phyloP scores from a whole-genome alignment of 2,113 vertebrate species.

The Pimephales promelas region DNA sequence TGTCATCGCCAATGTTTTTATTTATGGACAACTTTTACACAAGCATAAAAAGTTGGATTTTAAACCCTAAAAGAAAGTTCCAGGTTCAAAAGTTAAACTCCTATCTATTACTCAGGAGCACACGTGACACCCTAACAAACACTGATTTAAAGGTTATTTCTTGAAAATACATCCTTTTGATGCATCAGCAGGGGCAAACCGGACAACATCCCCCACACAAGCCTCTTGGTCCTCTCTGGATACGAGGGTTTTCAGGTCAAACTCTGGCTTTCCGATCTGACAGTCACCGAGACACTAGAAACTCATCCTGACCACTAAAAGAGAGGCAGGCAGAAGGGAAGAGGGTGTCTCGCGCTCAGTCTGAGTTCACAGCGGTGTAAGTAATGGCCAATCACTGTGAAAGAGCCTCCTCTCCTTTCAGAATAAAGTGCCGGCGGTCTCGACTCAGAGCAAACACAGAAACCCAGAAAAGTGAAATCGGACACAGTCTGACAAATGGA shows the following conservation, averaged over 20 bases:
- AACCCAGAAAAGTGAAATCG: conserved; percentile 22
- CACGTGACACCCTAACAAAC: too few species aligned
- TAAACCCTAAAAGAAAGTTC: background rate
- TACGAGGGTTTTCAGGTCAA: background rate
- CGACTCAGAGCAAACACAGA: conserved; percentile 15
- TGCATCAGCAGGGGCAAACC: background rate
- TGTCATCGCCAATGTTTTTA: too few species aligned
- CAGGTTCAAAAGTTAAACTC: background rate
- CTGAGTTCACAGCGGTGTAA: conserved; percentile 1
- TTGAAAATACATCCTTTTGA: background rate
- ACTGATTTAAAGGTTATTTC: too few species aligned
- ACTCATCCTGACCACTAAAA: background rate
- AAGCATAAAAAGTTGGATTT: too few species aligned
- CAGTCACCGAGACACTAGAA: background rate
- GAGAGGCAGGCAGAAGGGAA: background rate
- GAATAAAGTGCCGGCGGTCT: background rate
- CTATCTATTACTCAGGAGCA: background rate
- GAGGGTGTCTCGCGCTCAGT: background rate
- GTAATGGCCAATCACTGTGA: conserved; percentile 20
- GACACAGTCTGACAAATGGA: conserved; percentile 63
- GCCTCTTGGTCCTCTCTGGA: background rate
- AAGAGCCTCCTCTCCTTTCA: conserved; percentile 20
- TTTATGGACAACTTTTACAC: too few species aligned
- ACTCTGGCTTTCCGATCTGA: background rate
- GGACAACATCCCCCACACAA: background rate